These are phyloP conservation scores for Heliothis subflexa DNA, from an alignment of 1,140 invertebrate species.

Conservation along the genomic window DNA sequence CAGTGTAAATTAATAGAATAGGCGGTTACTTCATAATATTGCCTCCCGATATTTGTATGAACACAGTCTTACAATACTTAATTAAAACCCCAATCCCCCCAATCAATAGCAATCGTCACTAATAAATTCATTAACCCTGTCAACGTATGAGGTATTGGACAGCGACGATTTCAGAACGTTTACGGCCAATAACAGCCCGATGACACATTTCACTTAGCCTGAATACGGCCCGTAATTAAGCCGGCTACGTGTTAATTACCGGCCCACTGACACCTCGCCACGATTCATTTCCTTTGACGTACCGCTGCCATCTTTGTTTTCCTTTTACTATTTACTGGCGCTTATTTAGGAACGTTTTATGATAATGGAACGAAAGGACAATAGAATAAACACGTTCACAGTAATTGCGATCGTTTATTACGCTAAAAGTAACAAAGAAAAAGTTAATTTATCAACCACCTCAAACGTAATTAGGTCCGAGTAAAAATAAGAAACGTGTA, in stretches of 20 bases:
- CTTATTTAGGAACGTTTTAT: conserved; percentile 36
- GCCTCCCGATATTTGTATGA: too few species aligned
- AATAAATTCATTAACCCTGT: conserved; percentile 42
- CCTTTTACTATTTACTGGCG: conserved; percentile 48
- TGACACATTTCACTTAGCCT: conserved; percentile 77
- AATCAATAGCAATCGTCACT: conserved; percentile 18
- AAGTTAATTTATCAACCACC: conserved; percentile 24
- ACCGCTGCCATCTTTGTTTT: conserved; percentile 62
- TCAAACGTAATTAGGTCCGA: conserved; percentile 28
- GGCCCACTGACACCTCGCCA: conserved; percentile 57
- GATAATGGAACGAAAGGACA: conserved; percentile 30
- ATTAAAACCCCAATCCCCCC: background rate
- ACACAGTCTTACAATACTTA: conserved; percentile 1
- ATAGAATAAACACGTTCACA: conserved; percentile 17
- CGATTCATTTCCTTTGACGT: conserved; percentile 67
- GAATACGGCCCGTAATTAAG: conserved; percentile 74
- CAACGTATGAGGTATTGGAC: conserved; percentile 31
- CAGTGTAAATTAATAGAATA: background rate
- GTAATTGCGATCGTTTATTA: conserved; percentile 40
- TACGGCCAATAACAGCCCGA: conserved; percentile 61
- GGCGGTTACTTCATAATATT: too few species aligned
- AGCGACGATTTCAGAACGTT: conserved; percentile 17
- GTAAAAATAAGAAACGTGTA: conserved; percentile 7
- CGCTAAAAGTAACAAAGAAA: conserved; percentile 4
- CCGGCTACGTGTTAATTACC: conserved; percentile 75